These are phyloP conservation scores for Vespertilio murinus DNA, from an alignment of 2,797 vertebrate species.

Conservation along the genomic window DNA sequence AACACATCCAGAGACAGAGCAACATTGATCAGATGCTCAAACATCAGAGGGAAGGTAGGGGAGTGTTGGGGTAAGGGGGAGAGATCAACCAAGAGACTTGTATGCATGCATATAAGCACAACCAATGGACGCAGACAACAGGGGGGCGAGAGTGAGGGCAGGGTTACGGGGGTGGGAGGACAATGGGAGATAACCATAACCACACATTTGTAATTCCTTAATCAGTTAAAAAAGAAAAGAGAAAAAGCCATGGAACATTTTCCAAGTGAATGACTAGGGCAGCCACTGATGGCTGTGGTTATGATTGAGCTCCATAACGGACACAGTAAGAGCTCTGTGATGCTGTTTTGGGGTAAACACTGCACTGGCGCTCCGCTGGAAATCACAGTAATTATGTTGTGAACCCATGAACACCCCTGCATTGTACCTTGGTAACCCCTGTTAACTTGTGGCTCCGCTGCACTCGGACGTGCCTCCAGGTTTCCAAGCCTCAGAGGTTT, in stretches of 20 bases:
- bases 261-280: background rate
- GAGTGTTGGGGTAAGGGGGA: too few species aligned
- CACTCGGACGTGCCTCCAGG: background rate
- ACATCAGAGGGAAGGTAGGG: too few species aligned
- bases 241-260: background rate
- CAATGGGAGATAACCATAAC: too few species aligned
- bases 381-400: slow-evolving; percentile 12
- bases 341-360: background rate
- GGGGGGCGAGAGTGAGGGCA: too few species aligned
- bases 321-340: too few species aligned
- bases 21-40: too few species aligned
- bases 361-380: background rate
- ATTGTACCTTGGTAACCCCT: background rate
- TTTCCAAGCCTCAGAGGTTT: background rate
- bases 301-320: background rate
- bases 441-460: background rate
- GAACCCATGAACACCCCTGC: background rate
- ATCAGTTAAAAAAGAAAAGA: background rate
- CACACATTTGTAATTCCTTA: too few species aligned
- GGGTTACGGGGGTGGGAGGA: too few species aligned
- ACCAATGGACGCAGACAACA: too few species aligned
- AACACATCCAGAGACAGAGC: too few species aligned
- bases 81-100: too few species aligned
- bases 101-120: too few species aligned
- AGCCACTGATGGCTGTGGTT: background rate